phyloP scores from a whole-genome alignment of 1,140 invertebrate species.

The Dolichoris vasculosae region DNA sequence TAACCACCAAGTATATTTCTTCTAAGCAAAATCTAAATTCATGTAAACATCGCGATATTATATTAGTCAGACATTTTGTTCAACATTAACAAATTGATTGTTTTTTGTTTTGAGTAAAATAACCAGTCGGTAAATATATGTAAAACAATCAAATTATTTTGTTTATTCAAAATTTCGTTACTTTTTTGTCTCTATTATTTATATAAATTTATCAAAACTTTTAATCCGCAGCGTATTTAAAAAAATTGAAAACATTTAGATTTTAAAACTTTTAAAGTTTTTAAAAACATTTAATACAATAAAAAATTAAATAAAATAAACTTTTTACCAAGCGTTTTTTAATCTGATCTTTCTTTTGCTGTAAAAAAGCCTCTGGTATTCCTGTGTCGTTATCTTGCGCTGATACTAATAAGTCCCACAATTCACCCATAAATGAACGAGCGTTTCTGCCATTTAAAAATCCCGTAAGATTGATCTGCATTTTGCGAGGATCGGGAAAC shows the following conservation, averaged over 20 bases:
- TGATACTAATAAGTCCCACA: conserved; percentile 96
- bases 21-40: not conserved
- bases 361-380: conserved; percentile 93
- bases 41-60: not conserved
- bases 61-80: conserved; percentile 39
- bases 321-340: conserved; percentile 84
- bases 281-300: too few species aligned
- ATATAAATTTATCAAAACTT: not conserved
- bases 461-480: conserved; percentile 99
- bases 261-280: too few species aligned
- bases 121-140: not conserved
- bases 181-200: not conserved
- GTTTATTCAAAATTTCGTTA: not conserved
- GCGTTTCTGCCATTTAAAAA: conserved; percentile 99
- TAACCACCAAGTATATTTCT: not conserved
- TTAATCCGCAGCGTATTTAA: too few species aligned
- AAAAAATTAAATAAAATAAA: not conserved
- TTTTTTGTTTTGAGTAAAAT: conserved; percentile 37
- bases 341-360: conserved; percentile 97
- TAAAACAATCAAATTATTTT: not conserved
- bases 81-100: conserved; percentile 53
- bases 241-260: too few species aligned
- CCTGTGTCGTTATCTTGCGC: conserved; percentile 96
- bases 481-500: conserved; percentile 97
- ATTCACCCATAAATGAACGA: conserved; percentile 95